Percentiles rank a stretch among this genome's conserved stretches.
These are phyloP conservation scores for Agrochola circellaris DNA, from an alignment of 2,888 invertebrate species.

Conservation along the genomic window DNA sequence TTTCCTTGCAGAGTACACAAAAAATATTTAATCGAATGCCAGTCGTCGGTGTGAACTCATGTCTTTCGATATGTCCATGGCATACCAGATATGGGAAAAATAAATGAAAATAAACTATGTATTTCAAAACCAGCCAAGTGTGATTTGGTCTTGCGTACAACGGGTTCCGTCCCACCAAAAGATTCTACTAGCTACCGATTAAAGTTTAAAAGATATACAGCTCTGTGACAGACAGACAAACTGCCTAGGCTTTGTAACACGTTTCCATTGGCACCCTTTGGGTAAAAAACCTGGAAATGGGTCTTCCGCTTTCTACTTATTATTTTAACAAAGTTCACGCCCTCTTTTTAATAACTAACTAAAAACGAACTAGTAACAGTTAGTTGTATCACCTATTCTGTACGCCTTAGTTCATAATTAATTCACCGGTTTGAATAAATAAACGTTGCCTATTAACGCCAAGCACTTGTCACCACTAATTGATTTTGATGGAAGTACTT, in stretches of 20 bases:
- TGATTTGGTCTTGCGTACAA: neutral
- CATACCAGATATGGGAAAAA: conserved; percentile 11
- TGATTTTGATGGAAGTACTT: conserved; percentile 25
- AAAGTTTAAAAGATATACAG: neutral
- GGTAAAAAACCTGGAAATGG: neutral
- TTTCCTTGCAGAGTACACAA: conserved; percentile 5
- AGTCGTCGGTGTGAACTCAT: conserved; percentile 21
- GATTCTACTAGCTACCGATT: neutral
- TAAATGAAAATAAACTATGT: conserved; percentile 2
- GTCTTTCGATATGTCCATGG: neutral
- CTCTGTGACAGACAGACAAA: neutral
- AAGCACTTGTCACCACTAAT: conserved; percentile 32
- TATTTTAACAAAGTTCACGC: neutral
- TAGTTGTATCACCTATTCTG: neutral
- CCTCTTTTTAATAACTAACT: too few species aligned
- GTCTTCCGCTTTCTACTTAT: neutral
- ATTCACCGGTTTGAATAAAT: conserved; percentile 10
- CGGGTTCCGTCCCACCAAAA: neutral
- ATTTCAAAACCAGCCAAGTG: neutral
- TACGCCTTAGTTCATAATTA: neutral
- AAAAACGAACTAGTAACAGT: neutral
- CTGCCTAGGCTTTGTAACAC: too few species aligned
- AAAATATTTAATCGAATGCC: conserved; percentile 40
- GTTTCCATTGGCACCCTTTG: too few species aligned
- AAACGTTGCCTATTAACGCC: neutral